Base-by-base conservation (phyloP, 2,888 invertebrate genomes). In the Tryphoninae sp. region DNA sequence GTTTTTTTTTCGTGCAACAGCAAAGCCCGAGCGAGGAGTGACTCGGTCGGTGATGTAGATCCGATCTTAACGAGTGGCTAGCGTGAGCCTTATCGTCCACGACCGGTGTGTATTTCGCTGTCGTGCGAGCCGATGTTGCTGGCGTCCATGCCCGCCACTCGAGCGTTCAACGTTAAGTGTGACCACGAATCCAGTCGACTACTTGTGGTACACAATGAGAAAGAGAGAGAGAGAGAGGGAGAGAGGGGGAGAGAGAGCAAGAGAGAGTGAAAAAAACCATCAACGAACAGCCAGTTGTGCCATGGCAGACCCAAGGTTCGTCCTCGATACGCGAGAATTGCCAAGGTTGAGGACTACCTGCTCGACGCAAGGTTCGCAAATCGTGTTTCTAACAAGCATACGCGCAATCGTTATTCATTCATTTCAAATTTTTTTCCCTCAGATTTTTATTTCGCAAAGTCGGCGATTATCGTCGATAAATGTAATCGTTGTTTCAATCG, bases 71-170 rank as follows among this genome's bases (percentile, higher is more conserved):
- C 87, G 89, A 82, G 81, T 62, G 64, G 83, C 87, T 90, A 83
- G 89, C 90, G 90, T 90, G 90, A 86, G 81, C 77, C 86, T 89
- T 89, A 89, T 89, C 89, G 83, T 58, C 42, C 40, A 62, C 64
- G 51, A 73, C 40, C 61, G 51, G 42, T 51, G 78, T 71, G 55
- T 71, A 42, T 72, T 65, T 59, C 78, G 65, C 40, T 72, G 58
- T 59, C 58, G 65, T 23, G 67, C 58, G 67, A 68, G 69, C 33
- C 58, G 68, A 45, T 45, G 42, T 19, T 59, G 49, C 55, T 71
- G 40, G 33, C 55, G 49, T 40, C 53, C n/a, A 58, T 53, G 53
- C 64, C 65, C 51, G 6, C 33, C 33, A 33, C 33, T 33, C 33
- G 33, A 33, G 42, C 45, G 53, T 51, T 73, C 77, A 26, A 58